Evolutionary conservation across 2,797 vertebrate genomes (phyloP), one percentile per base, ranked within the genome.

Genomic region (Xiphorhynchus erythropygius): DNA sequence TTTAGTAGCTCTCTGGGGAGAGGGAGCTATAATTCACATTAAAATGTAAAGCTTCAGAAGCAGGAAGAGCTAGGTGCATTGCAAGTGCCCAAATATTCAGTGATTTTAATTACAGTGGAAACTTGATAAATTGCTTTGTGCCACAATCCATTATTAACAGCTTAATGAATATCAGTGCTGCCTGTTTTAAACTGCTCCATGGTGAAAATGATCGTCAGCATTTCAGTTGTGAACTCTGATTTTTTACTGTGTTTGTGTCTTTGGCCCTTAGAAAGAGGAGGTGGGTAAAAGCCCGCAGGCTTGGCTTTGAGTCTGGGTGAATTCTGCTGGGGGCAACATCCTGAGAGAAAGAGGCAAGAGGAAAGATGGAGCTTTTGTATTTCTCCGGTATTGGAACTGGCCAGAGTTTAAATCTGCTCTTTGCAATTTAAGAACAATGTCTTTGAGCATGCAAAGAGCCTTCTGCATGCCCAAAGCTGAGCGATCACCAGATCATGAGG

Each of bases 91-190:
- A 85, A 94, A 96, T 95, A 96, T 89, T 96, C 83, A 70, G 78
- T 91, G 88, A 94, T 96, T 97, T 97, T 96, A 96, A 96, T 97
- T 96, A 96, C 94, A 97, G 88, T 87, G 93, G 94, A 96, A 97
- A 95, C 92, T 68, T 95, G 93, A 97, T 96, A 94, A 96, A 96
- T 96, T 96, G 95, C 94, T 97, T 95, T 96, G 85, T 97, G 90
- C 91, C 91, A 67, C 93, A 94, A 90, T 94, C 78, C 80, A 93
- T 96, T 96, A 95, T 95, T 96, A 96, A 93, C 95, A 95, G 87
- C 92, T 95, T 96, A 96, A 94, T 96, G 94, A 94, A 95, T 96
- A 97, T 91, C 91, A 94, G 81, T 90, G 82, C 94, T 80, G 79
- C 91, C 84, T 92, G 60, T 85, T 95, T 85, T 76, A 90, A 78